phyloP scores from a whole-genome alignment of 2,113 vertebrate genomes.

The Dasypus novemcinctus region DNA sequence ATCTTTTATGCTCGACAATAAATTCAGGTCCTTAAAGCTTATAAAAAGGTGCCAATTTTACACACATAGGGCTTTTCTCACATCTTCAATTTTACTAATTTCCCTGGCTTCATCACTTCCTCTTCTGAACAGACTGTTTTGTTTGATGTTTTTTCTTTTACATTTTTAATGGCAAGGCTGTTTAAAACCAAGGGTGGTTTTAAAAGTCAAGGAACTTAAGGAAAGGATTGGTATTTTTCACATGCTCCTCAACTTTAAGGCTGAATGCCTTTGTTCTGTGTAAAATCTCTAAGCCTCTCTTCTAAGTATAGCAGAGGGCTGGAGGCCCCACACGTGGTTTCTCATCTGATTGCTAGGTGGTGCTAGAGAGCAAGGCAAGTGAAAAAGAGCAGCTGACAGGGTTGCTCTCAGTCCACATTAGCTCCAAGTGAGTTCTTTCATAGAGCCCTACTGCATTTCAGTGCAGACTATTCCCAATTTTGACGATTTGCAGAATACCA shows the following conservation, averaged over 20 bases:
- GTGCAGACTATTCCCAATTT: neutral
- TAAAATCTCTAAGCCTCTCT: neutral
- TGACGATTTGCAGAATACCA: neutral
- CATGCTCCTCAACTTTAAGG: neutral
- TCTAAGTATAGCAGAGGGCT: neutral
- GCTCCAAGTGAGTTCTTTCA: neutral
- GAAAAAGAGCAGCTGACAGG: too few relatives aligned
- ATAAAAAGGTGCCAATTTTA: slow-evolving; percentile 36
- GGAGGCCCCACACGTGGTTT: neutral
- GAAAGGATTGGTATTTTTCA: neutral
- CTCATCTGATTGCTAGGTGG: slow-evolving; percentile 50
- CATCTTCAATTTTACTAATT: slow-evolving; percentile 38
- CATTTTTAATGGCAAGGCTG: slow-evolving; percentile 34
- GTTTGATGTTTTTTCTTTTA: slow-evolving; percentile 50
- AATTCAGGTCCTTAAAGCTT: slow-evolving; percentile 29
- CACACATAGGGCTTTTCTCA: neutral
- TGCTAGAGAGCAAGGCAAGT: slow-evolving; percentile 38
- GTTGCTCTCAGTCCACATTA: neutral
- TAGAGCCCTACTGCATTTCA: neutral
- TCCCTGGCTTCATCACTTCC: neutral
- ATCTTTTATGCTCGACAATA: slow-evolving; percentile 52
- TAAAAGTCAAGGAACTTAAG: neutral
- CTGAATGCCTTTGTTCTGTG: neutral
- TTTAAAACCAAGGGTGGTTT: slow-evolving; percentile 17
- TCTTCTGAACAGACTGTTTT: neutral